Percentiles rank a stretch among this genome's conserved stretches.
Conservation (phyloP, 2,113 vertebrate genomes). For the Nycticryphes semicollaris region DNA sequence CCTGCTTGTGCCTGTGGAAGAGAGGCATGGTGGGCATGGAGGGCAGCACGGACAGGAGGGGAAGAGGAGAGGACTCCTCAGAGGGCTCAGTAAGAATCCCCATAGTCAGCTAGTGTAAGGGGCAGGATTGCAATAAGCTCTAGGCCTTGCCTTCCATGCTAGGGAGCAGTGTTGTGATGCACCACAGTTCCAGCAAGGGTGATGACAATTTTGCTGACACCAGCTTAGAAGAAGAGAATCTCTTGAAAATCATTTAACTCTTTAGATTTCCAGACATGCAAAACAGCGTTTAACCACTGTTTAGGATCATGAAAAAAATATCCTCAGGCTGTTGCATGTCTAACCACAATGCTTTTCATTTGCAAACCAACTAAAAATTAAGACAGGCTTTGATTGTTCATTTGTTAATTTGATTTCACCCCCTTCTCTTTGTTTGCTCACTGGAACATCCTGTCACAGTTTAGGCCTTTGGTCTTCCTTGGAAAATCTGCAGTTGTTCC, state of each 20-base stretch:
- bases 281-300: conserved; percentile 7
- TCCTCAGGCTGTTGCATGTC: neutral
- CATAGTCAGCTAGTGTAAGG: neutral
- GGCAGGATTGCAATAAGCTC: neutral
- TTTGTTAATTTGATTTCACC: conserved; percentile 6
- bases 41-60: neutral
- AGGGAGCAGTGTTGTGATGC: neutral
- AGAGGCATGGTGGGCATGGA: neutral
- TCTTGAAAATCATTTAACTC: neutral
- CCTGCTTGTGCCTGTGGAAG: neutral
- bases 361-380: conserved; percentile 14
- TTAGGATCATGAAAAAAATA: conserved; percentile 18
- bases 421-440: neutral
- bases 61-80: neutral
- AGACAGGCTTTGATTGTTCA: conserved; percentile 7
- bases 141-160: neutral
- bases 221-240: neutral
- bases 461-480: neutral
- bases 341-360: neutral
- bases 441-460: neutral
- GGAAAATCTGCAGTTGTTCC: neutral
- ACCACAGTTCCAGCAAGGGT: neutral
- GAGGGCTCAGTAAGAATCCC: neutral
- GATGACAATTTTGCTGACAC: neutral
- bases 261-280: neutral